Conservation (phyloP, 2,797 vertebrate species). For the Scleropages formosus region DNA sequence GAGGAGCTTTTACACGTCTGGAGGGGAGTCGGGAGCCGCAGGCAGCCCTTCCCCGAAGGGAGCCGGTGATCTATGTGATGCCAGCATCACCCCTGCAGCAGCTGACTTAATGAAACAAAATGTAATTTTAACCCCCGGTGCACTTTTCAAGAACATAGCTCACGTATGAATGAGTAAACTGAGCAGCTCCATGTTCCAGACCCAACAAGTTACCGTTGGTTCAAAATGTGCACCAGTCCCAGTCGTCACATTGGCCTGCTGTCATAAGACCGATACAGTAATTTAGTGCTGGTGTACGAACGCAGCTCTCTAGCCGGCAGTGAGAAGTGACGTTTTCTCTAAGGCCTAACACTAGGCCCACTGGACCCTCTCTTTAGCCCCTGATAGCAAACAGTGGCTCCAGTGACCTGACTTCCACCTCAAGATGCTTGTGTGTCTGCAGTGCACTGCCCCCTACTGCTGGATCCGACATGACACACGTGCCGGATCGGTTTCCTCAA, state of each 20-base stretch:
- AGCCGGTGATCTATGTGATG: no score
- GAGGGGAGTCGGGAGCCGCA: background rate
- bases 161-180: no score
- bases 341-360: background rate
- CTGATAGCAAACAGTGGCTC: background rate
- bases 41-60: background rate
- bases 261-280: background rate
- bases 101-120: background rate
- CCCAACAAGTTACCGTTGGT: no score
- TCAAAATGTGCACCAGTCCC: no score
- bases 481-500: no score
- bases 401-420: background rate
- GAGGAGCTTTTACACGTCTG: background rate
- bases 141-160: no score
- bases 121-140: no score
- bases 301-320: background rate
- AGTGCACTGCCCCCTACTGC: slow-evolving; percentile 16
- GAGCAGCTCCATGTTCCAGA: no score
- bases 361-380: background rate
- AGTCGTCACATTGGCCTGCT: no score
- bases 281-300: background rate
- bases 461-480: no score
- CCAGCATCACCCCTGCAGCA: background rate
- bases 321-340: background rate
- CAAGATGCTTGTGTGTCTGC: background rate